A percentile compares a stretch with the other conserved stretches of the same genome.
Conservation (phyloP, 2,888 invertebrate species). For the Macrostomum cliftonense region DNA sequence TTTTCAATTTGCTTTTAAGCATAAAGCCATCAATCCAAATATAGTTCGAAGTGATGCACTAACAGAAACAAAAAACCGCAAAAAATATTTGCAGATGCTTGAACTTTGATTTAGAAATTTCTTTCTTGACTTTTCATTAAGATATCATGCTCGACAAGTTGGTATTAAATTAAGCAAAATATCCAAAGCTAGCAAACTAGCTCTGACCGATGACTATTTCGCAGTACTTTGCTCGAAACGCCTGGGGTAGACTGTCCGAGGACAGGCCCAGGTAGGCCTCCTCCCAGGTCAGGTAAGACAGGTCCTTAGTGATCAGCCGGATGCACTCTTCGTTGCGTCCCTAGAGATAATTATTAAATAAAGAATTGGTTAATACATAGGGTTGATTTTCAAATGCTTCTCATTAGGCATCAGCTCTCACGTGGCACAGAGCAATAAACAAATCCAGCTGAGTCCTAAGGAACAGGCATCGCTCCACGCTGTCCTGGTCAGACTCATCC, state of each 20-base stretch:
- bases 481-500: conserved; percentile 17
- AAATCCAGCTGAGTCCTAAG: conserved; percentile 34
- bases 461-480: conserved; percentile 28
- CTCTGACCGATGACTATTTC: conserved; percentile 31
- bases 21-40: too few species aligned
- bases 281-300: conserved; percentile 34
- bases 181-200: too few species aligned
- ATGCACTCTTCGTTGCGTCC: conserved; percentile 35
- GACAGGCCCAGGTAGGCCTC: conserved; percentile 33
- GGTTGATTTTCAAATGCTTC: too few species aligned
- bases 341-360: conserved; percentile 15
- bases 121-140: too few species aligned
- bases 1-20: too few species aligned
- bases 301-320: conserved; percentile 31
- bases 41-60: too few species aligned
- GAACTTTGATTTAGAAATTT: too few species aligned
- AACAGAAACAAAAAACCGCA: too few species aligned
- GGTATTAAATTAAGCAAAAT: too few species aligned
- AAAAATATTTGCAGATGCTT: too few species aligned
- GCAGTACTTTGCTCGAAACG: conserved; percentile 35
- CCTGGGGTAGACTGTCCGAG: conserved; percentile 29
- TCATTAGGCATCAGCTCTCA: conserved; percentile 15
- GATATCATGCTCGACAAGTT: too few species aligned
- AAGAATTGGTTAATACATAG: too few species aligned
- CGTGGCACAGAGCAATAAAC: conserved; percentile 31